Evolutionary conservation across 2,888 invertebrate species (phyloP), one percentile per base, ranked within the genome.

Genomic region (Trichopria drosophilae): DNA sequence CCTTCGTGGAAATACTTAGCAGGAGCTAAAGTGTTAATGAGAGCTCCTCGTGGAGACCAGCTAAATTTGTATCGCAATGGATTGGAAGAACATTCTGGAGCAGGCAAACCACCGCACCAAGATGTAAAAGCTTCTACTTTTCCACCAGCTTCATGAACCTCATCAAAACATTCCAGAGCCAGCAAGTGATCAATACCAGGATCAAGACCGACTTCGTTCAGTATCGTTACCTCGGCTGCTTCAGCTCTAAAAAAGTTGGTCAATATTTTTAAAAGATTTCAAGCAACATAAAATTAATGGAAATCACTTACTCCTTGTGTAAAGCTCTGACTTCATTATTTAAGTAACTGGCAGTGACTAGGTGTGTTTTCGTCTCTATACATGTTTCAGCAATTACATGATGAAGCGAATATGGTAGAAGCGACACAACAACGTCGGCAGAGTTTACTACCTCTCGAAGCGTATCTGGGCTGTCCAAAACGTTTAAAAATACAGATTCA

Each of bases 151-250:
- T 83, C 85, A 68, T 91, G 88, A 9, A 93, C 86, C 64, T 95
- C 90, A 71, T 98, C 94, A 65, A 99, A 95, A 71, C 94, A 95
- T 72, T 99, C 96, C 77, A 98, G 82, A 0, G 99, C 99, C 46
- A 99, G 77, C 60, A 99, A 81, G 76, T 99, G 99, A 75, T 97
- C 96, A 61, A 96, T 95, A n/a, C 98, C 99, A 0, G 99, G 99
- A 73, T 99, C 99, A 22, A 99, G 80, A 0, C 99, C 99, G 0
- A 96, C 88, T 78, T 99, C 99, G 71, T 98, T 99, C 57, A 99
- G 79, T 31, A 99, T 82, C 0, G 97, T 97, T 0, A 99, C 81
- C 1, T 93, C 95, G 1, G 93, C 93, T 23, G 88, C 85, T 39
- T 84, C 81, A 0, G 98, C 98, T 46, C 91, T 91, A 60, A 15